Evolutionary conservation across 2,888 invertebrate genomes (phyloP), one percentile per base, ranked within the genome.

Genomic region (Rhamnusium bicolor): DNA sequence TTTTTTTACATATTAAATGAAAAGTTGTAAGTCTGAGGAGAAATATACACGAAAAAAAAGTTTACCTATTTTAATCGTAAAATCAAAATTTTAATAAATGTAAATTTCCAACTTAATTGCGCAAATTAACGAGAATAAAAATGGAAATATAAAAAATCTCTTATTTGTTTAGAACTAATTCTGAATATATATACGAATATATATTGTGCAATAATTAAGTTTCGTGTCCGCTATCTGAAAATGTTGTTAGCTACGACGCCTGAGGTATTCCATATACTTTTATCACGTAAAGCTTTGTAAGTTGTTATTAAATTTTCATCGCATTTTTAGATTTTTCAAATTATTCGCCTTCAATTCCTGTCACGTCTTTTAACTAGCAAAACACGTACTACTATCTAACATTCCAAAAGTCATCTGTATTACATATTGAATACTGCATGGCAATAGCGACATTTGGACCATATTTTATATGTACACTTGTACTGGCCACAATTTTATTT

Each of bases 321-420:
- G 72, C 67, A 61, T 72, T 72, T 71, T 60, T 32, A 72, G 60
- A 71, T 72, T 68, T 68, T 27, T 21, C n/a, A 54, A 54, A 46
- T 24, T 63, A 8, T 63, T 47, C 32, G 27, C 29, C 65, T 10
- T 47, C 32, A 46, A 70, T 54, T 63, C 70, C 58, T 56, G 47
- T 54, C 65, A 58, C 65, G 70, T 63, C 12, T 12, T 46, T 27
- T 58, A 61, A 58, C 32, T 49, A 53, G 54, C 69, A 40, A 60
- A 51, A 58, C 62, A 16, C 70, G 70, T 63, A 32, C 27, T 27
- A 27, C 54, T 58, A 56, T 56, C 68, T 47, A 51, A 67, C 46
- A 58, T 27, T 18, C 6, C 68, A 61, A 69, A 69, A 69, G 69
- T 32, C 51, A 58, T 16, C 40, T 19, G 29, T 19, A 46, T 18